phyloP scores from a whole-genome alignment of 1,140 invertebrate genomes.

The Hycleus cichorii region DNA sequence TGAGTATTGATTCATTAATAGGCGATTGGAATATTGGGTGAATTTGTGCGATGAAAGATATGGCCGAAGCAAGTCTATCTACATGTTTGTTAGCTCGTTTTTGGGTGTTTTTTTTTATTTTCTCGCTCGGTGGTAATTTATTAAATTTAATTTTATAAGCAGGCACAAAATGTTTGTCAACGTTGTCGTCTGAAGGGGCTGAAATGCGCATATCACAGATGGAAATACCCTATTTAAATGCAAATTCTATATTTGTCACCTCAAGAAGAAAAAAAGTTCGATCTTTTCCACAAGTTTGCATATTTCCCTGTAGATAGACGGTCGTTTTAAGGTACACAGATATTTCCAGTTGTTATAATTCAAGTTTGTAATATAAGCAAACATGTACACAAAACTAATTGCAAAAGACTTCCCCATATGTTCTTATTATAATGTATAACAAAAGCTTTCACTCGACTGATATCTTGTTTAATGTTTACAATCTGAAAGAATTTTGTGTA shows the following conservation, averaged over 20 bases:
- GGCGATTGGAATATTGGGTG: no score
- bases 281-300: constrained; percentile 35
- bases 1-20: no score
- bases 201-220: constrained; percentile 48
- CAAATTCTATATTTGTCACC: constrained; percentile 64
- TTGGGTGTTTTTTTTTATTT: background rate
- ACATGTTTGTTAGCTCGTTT: background rate
- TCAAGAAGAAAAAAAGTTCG: constrained; percentile 40
- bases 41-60: no score
- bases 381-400: background rate
- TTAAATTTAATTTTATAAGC: constrained; percentile 29
- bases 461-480: background rate
- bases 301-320: constrained; percentile 36
- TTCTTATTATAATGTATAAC: background rate
- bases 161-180: constrained; percentile 33
- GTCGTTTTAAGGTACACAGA: constrained; percentile 4
- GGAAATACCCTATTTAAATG: constrained; percentile 65
- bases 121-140: background rate
- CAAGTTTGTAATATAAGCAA: background rate
- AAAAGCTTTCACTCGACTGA: background rate
- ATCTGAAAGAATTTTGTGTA: background rate
- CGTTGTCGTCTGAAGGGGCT: constrained; percentile 20
- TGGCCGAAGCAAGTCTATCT: no score
- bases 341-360: constrained; percentile 10
- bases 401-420: background rate